phyloP scores from a whole-genome alignment of 2,113 vertebrate species.

The Scartelaos histophorus region DNA sequence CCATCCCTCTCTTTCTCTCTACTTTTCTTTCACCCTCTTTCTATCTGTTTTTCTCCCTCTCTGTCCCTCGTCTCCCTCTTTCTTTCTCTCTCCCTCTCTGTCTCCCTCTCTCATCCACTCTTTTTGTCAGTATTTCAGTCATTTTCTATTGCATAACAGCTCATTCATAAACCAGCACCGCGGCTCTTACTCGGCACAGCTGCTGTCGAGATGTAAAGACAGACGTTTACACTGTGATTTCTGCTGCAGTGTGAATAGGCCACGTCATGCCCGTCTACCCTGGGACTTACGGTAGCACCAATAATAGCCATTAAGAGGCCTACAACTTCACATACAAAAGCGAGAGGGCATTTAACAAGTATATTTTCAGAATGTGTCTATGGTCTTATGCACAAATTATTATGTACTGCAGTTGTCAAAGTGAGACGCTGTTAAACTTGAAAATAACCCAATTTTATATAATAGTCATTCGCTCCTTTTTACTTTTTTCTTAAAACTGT shows the following conservation, averaged over 20 bases:
- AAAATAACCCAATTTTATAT: background rate
- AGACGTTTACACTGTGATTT: conserved; percentile 24
- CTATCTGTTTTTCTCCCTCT: too few species aligned
- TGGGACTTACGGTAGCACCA: conserved; percentile 20
- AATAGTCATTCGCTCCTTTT: too few species aligned
- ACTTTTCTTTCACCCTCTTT: too few species aligned
- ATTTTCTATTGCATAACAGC: conserved; percentile 63
- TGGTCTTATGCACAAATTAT: background rate
- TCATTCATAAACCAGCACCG: conserved; percentile 73
- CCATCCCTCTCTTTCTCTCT: too few species aligned
- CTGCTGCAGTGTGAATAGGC: conserved; percentile 51
- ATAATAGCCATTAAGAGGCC: background rate
- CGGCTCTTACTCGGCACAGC: conserved; percentile 33
- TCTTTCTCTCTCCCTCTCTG: background rate
- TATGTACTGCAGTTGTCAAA: background rate
- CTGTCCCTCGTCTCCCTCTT: too few species aligned
- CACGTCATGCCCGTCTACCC: conserved; percentile 19
- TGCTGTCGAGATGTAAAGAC: conserved; percentile 31
- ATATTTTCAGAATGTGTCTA: background rate
- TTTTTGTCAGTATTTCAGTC: conserved; percentile 57
- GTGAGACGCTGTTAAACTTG: background rate
- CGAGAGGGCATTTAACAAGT: background rate
- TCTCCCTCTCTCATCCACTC: background rate
- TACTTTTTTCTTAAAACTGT: too few species aligned
- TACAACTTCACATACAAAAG: background rate